These are phyloP conservation scores for Castor canadensis DNA, from an alignment of 2,113 vertebrate species.

Conservation along the genomic window DNA sequence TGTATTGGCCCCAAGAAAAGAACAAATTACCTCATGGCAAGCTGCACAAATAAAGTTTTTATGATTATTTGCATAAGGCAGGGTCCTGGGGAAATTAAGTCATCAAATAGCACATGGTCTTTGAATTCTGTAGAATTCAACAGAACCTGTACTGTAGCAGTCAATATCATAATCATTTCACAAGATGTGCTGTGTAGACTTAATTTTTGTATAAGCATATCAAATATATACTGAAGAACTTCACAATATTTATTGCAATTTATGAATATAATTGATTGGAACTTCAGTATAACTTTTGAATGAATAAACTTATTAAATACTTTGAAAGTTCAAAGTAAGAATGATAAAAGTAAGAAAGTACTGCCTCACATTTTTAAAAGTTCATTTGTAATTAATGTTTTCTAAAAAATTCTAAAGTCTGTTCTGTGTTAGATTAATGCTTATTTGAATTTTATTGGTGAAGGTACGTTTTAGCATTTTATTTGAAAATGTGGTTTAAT, in stretches of 20 bases:
- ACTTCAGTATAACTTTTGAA: background rate
- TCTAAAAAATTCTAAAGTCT: background rate
- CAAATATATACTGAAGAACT: background rate
- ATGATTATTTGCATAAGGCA: constrained; percentile 65
- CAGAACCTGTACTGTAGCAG: background rate
- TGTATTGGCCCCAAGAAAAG: constrained; percentile 50
- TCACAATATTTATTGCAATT: constrained; percentile 17
- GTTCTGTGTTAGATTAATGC: background rate
- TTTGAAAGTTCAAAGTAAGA: background rate
- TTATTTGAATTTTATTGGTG: constrained; percentile 33
- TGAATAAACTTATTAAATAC: background rate
- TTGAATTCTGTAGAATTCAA: constrained; percentile 25
- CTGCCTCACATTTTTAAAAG: background rate
- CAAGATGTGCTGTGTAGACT: background rate
- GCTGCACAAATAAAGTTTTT: constrained; percentile 74
- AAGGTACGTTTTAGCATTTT: background rate
- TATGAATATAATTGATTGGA: background rate
- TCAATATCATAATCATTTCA: background rate
- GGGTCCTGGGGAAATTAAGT: constrained; percentile 69
- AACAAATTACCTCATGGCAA: constrained; percentile 75
- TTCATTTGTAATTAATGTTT: background rate
- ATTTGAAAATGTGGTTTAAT: background rate
- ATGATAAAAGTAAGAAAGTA: background rate
- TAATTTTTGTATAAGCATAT: background rate
- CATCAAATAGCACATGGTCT: constrained; percentile 49